phyloP scores from a whole-genome alignment of 2,888 invertebrate genomes.

The Atethmia centrago region DNA sequence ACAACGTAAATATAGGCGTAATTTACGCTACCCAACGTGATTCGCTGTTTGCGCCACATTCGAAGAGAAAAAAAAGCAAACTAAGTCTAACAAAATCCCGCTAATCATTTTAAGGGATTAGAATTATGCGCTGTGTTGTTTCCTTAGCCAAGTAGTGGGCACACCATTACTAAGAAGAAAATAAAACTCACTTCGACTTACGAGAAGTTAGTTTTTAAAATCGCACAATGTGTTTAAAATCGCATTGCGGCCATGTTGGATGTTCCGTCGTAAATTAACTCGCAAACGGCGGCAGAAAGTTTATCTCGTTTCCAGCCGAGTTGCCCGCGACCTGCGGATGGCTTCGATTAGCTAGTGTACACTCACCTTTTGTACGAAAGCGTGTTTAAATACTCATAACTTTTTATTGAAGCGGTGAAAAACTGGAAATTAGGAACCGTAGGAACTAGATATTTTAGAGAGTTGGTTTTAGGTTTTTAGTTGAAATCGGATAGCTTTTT shows the following conservation, averaged over 20 bases:
- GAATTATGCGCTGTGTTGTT: neutral
- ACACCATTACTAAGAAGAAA: slow-evolving; percentile 12
- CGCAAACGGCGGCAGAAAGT: slow-evolving; percentile 72
- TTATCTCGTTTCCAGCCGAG: slow-evolving; percentile 80
- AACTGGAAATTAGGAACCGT: slow-evolving; percentile 6
- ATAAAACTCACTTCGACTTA: slow-evolving; percentile 22
- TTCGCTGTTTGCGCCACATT: neutral
- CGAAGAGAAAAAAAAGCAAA: neutral
- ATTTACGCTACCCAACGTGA: neutral
- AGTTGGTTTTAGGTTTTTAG: neutral
- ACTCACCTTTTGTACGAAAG: slow-evolving; percentile 48
- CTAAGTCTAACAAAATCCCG: neutral
- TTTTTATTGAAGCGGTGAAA: slow-evolving; percentile 40
- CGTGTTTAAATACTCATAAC: slow-evolving; percentile 59
- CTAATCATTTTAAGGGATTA: neutral
- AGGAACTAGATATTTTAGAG: slow-evolving; percentile 1
- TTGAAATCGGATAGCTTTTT: neutral
- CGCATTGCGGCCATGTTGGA: slow-evolving; percentile 54
- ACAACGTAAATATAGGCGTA: neutral
- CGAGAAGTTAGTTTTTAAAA: slow-evolving; percentile 45
- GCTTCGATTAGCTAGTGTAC: slow-evolving; percentile 73
- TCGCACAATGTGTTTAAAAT: slow-evolving; percentile 62
- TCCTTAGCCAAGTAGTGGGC: neutral
- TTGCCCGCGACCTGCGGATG: slow-evolving; percentile 64
- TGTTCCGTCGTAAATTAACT: slow-evolving; percentile 77